These are phyloP conservation scores for Eristalis pertinax DNA, from an alignment of 2,888 invertebrate genomes.

Conservation along the genomic window DNA sequence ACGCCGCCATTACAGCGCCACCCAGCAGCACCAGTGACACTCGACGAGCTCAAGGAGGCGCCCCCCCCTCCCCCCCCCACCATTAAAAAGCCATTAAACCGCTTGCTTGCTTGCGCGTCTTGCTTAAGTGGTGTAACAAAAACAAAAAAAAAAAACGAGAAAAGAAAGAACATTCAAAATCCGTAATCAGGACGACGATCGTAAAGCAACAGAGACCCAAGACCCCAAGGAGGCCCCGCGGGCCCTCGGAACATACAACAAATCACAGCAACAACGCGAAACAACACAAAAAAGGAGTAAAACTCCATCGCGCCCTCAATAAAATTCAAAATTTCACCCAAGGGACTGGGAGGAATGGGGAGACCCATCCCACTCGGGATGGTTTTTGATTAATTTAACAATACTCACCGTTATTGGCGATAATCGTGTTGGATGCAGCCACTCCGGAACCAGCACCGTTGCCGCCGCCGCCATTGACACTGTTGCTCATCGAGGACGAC, in stretches of 20 bases:
- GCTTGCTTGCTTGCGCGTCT: neutral
- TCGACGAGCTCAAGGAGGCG: conserved; percentile 8
- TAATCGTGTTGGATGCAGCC: conserved; percentile 66
- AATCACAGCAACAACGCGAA: neutral
- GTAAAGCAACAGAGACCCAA: conserved; percentile 32
- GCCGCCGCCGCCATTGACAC: conserved; percentile 61
- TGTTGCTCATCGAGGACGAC: conserved; percentile 66
- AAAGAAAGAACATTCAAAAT: conserved; percentile 11
- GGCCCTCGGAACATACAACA: neutral
- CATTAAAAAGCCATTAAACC: conserved; percentile 59
- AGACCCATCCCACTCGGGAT: neutral
- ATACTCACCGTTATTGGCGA: conserved; percentile 78
- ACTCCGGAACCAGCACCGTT: conserved; percentile 51
- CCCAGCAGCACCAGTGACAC: neutral
- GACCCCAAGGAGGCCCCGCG: neutral
- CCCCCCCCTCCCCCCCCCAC: conserved; percentile 9
- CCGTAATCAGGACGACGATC: conserved; percentile 54
- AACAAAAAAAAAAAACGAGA: neutral
- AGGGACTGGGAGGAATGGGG: neutral
- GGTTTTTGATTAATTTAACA: neutral
- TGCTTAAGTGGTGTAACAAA: neutral
- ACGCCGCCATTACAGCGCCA: neutral
- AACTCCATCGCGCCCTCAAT: conserved; percentile 12
- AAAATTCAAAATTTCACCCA: conserved; percentile 35
- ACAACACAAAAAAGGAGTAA: conserved; percentile 10